Evolutionary conservation across 2,888 invertebrate species (phyloP), one percentile per base, ranked within the genome.

Genomic region (Drosophila sordidapex): DNA sequence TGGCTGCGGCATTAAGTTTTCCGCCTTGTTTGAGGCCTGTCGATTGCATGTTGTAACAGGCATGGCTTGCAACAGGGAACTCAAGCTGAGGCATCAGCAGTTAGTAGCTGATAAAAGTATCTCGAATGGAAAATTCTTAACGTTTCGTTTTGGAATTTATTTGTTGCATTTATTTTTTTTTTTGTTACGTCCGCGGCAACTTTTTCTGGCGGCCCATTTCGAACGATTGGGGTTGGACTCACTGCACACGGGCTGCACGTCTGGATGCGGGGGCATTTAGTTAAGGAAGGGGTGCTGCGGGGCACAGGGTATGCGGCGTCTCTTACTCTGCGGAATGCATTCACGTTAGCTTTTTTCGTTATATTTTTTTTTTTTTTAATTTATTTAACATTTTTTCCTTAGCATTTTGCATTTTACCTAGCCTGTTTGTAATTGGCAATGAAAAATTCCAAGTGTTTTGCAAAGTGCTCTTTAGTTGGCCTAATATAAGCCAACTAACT

Each of bases 371-470:
- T 27, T 51, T 70, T 48, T 36, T 18, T 49, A 46, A 27, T 51
- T 21, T 68, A 2, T 38, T 46, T 46, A 15, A 46, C 25, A 46
- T 46, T 46, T 21, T 46, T 25, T 46, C 8, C 46, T 15, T 70
- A 10, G 46, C 43, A 48, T 58, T 66, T 74, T 65, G 48, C 74
- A 78, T 68, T 79, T 79, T 63, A 64, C 63, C 43, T 68, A 54
- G 75, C 65, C 65, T 68, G 69, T 68, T 79, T 76, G 80, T 81
- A 81, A 81, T 81, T 81, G 81, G 83, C 81, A 81, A 74, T 81
- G 80, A 81, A 80, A 81, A 81, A 81, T 81, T 81, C 83, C 82
- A 82, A 74, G 82, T 82, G 81, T 81, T 82, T 81, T 82, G 82
- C 79, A 75, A 82, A 81, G 73, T 75, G 73, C 79, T 74, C 79